Evolutionary conservation across 2,113 vertebrate genomes (phyloP).

Genomic region (Sigmodon hispidus): DNA sequence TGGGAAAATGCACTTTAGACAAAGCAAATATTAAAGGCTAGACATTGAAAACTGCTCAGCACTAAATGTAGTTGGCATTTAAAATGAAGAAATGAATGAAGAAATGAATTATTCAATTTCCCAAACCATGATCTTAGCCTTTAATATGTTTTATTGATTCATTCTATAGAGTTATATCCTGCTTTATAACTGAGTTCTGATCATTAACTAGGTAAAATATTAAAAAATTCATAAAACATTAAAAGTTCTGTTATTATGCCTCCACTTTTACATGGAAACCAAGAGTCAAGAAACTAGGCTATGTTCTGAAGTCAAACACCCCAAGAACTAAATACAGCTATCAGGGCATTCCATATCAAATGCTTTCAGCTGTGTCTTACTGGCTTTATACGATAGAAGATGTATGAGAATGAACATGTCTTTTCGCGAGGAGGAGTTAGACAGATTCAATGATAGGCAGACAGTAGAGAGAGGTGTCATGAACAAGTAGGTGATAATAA

Average conservation of each 20-base stretch:
- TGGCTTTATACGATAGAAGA: neutral
- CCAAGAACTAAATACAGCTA: neutral
- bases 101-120: neutral
- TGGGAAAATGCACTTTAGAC: neutral
- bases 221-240: neutral
- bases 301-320: neutral
- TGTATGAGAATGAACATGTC: neutral
- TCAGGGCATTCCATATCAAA: neutral
- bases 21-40: conserved; percentile 23
- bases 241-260: neutral
- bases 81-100: conserved; percentile 49
- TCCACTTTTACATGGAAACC: neutral
- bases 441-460: neutral
- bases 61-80: conserved; percentile 5
- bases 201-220: neutral
- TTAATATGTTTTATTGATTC: neutral
- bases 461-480: neutral
- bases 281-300: neutral
- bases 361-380: neutral
- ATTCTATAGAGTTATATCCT: neutral
- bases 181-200: neutral
- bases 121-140: neutral
- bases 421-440: neutral
- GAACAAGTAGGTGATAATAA: too few species aligned
- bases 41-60: neutral